phyloP scores from a whole-genome alignment of 92 coral and sea anemone genomes.

The Paragorgia papillata region DNA sequence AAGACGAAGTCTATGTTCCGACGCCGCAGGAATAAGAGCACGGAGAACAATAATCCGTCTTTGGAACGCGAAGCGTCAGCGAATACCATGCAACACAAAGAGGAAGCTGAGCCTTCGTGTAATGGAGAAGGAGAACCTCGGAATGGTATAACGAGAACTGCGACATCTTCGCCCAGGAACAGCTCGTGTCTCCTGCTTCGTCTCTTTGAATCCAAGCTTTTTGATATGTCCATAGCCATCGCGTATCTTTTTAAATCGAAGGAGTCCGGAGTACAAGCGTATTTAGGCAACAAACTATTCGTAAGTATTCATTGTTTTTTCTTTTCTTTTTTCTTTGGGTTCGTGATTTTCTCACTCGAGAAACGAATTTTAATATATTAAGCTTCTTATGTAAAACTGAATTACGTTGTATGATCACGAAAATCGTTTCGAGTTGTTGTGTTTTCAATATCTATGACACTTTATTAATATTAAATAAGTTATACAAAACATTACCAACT shows the following conservation, averaged over 20 bases:
- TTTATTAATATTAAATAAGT: too few species aligned
- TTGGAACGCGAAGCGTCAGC: not conserved
- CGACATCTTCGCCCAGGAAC: conserved; percentile 3
- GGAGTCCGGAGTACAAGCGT: conserved; percentile 93
- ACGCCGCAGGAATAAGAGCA: conserved; percentile 15
- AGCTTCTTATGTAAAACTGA: too few species aligned
- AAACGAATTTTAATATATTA: not conserved
- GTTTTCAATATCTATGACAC: too few species aligned
- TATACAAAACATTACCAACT: too few species aligned
- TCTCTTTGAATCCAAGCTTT: conserved; percentile 89
- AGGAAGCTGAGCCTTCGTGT: not conserved
- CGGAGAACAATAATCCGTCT: conserved; percentile 24
- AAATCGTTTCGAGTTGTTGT: too few species aligned
- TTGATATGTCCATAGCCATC: conserved; percentile 97
- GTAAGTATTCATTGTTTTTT: conserved; percentile 84
- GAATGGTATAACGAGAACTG: not conserved
- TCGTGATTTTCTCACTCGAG: not conserved
- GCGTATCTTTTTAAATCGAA: conserved; percentile 96
- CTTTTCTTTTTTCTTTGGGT: too few species aligned
- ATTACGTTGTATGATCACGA: too few species aligned
- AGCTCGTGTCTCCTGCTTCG: conserved; percentile 60
- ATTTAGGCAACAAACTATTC: conserved; percentile 95
- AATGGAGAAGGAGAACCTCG: not conserved
- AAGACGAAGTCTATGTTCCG: conserved; percentile 25
- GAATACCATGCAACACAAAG: not conserved